phyloP scores from a whole-genome alignment of 2,888 invertebrate species.

The Ophion ellenae region DNA sequence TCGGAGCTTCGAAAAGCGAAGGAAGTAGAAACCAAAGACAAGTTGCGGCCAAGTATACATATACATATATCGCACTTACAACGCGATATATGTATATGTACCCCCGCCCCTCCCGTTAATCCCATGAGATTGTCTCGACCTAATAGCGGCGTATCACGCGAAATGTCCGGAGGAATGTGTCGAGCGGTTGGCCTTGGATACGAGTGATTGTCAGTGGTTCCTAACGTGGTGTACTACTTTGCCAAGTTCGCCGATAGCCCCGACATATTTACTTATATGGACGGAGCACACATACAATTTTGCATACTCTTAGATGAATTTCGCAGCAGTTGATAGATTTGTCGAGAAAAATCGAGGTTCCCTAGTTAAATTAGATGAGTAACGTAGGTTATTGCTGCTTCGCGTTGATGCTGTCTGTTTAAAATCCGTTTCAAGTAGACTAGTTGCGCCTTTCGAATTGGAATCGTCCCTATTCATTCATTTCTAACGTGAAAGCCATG shows the following conservation, averaged over 20 bases:
- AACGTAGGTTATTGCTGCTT: too few species aligned
- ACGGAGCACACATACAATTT: neutral
- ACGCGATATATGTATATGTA: too few species aligned
- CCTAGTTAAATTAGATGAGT: too few species aligned
- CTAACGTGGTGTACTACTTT: constrained; percentile 26
- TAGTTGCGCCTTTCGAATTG: neutral
- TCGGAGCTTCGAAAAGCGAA: constrained; percentile 10
- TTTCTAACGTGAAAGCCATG: too few species aligned
- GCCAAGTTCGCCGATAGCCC: constrained; percentile 13
- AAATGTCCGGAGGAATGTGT: constrained; percentile 47
- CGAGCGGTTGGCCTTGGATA: constrained; percentile 55
- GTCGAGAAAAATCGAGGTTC: too few species aligned
- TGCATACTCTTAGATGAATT: too few species aligned
- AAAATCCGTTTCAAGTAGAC: too few species aligned
- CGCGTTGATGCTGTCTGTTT: too few species aligned
- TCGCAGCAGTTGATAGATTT: too few species aligned
- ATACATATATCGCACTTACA: neutral
- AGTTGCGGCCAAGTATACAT: neutral
- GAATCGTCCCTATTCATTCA: neutral
- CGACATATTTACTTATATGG: neutral
- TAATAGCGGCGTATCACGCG: constrained; percentile 63
- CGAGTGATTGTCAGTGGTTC: constrained; percentile 49
- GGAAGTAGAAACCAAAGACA: neutral
- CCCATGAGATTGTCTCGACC: constrained; percentile 50
- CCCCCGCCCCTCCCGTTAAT: constrained; percentile 45